phyloP scores from a whole-genome alignment of 2,888 invertebrate species.

The Acleris holmiana region DNA sequence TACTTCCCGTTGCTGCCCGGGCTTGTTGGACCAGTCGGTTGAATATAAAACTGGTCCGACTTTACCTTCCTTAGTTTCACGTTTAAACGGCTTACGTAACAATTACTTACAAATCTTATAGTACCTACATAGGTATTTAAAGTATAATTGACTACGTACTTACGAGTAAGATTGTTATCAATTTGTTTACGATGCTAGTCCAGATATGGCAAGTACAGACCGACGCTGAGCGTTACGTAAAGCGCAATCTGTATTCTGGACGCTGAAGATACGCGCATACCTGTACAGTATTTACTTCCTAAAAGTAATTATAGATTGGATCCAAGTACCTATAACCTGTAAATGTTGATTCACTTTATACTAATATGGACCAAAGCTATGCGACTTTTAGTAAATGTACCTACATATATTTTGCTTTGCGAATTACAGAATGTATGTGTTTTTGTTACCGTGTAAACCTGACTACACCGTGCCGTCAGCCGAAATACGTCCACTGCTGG shows the following conservation, averaged over 20 bases:
- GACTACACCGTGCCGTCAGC: too few relatives aligned
- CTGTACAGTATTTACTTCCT: too few relatives aligned
- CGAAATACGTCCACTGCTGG: too few relatives aligned
- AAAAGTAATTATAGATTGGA: too few relatives aligned
- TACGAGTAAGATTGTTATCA: conserved; percentile 1
- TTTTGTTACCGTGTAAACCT: background rate
- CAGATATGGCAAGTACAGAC: conserved; percentile 34
- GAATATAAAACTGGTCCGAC: conserved; percentile 28
- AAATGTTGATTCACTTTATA: too few relatives aligned
- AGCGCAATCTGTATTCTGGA: background rate
- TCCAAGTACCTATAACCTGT: too few relatives aligned
- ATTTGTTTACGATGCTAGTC: conserved; percentile 3
- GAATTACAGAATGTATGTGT: background rate
- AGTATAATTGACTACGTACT: conserved; percentile 41
- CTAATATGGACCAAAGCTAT: background rate
- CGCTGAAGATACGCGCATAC: background rate
- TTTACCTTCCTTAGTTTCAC: conserved; percentile 60
- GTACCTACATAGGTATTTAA: too few relatives aligned
- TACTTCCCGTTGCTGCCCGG: conserved; percentile 19
- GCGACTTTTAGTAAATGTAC: background rate
- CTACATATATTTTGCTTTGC: background rate
- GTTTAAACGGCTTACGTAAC: conserved; percentile 56
- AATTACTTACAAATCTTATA: conserved; percentile 40
- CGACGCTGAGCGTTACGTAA: conserved; percentile 3
- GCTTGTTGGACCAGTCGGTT: conserved; percentile 13